These are phyloP conservation scores for Drosophila arawakana DNA, from an alignment of 1,140 invertebrate species.

Conservation along the genomic window DNA sequence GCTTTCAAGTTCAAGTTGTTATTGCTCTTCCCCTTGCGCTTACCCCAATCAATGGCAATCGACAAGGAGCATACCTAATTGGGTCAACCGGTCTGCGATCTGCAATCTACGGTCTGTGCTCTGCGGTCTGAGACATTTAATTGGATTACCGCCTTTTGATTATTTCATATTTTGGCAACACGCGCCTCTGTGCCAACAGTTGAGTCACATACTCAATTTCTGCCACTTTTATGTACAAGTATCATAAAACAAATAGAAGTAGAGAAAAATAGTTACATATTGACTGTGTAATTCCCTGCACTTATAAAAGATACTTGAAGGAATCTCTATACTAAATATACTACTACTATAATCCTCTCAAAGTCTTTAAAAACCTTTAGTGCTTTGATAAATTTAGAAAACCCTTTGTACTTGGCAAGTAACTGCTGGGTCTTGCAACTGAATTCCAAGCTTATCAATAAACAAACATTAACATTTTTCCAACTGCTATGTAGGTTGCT, in stretches of 20 bases:
- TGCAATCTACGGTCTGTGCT: conserved; percentile 32
- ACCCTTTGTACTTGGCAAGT: too few relatives aligned
- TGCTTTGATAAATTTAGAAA: too few relatives aligned
- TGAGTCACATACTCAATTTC: conserved; percentile 44
- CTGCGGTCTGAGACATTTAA: conserved; percentile 66
- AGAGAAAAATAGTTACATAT: not conserved
- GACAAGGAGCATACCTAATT: conserved; percentile 73
- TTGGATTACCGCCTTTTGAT: conserved; percentile 84
- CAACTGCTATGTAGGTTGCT: conserved; percentile 14
- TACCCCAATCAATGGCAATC: conserved; percentile 45
- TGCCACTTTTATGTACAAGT: conserved; percentile 46
- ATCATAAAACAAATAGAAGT: not conserved
- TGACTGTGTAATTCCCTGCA: too few relatives aligned
- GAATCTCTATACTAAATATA: too few relatives aligned
- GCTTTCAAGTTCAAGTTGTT: conserved; percentile 73
- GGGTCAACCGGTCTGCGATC: conserved; percentile 70
- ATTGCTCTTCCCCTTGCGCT: conserved; percentile 34
- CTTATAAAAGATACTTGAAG: too few relatives aligned
- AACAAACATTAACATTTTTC: conserved; percentile 40
- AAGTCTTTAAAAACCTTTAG: too few relatives aligned
- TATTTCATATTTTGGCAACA: conserved; percentile 66
- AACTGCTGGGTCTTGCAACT: not conserved
- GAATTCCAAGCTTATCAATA: conserved; percentile 67
- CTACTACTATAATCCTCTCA: too few relatives aligned
- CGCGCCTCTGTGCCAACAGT: conserved; percentile 35